Evolutionary conservation across 2,113 vertebrate species (phyloP).

Genomic region (Danio rerio): GRCz12tu NC_133190.1:31556001-31556500

Average conservation of each 20-base stretch:
- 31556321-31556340: background rate
- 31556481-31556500: slow-evolving; percentile 68
- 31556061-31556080: no score
- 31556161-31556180: background rate
- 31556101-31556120: no score
- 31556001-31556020: no score
- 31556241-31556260: background rate
- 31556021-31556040: no score
- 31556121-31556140: no score
- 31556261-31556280: background rate
- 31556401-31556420: slow-evolving; percentile 72
- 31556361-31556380: slow-evolving; percentile 72
- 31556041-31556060: no score
- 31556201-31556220: no score
- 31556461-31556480: slow-evolving; percentile 23
- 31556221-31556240: no score
- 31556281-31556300: no score
- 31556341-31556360: background rate
- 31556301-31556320: background rate
- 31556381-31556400: slow-evolving; percentile 75
- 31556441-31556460: slow-evolving; percentile 61
- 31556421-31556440: slow-evolving; percentile 70
- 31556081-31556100: no score
- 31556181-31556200: no score
- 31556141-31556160: background rate